Evolutionary conservation across 2,113 vertebrate genomes (phyloP).

Genomic region (Tyto alba): DNA sequence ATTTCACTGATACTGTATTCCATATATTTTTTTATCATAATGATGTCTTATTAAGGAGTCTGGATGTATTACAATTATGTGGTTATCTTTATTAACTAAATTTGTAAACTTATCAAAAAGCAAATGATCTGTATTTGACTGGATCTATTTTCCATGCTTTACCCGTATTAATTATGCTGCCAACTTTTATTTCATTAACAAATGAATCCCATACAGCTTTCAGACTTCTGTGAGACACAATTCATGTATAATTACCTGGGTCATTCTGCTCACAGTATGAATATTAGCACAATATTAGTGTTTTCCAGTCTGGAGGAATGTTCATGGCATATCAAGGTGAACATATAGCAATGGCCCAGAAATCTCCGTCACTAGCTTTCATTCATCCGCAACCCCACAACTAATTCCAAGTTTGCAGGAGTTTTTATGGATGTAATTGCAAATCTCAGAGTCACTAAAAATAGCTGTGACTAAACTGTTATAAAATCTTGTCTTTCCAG

Average conservation of each 20-base stretch:
- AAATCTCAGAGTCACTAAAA: background rate
- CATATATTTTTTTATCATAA: background rate
- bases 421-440: background rate
- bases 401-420: background rate
- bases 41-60: background rate
- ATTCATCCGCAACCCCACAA: rapidly evolving
- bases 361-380: background rate
- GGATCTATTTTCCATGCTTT: background rate
- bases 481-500: background rate
- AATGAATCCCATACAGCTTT: background rate
- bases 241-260: background rate
- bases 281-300: background rate
- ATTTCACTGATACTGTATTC: background rate
- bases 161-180: background rate
- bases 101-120: background rate
- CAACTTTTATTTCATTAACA: background rate
- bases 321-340: background rate
- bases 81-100: background rate
- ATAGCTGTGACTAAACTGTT: background rate
- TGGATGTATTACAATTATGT: background rate
- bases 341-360: background rate
- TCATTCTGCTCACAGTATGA: background rate
- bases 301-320: background rate
- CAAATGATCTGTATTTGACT: background rate
- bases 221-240: background rate